phyloP scores from a whole-genome alignment of 2,113 vertebrate genomes.

The Eubucco bourcierii region DNA sequence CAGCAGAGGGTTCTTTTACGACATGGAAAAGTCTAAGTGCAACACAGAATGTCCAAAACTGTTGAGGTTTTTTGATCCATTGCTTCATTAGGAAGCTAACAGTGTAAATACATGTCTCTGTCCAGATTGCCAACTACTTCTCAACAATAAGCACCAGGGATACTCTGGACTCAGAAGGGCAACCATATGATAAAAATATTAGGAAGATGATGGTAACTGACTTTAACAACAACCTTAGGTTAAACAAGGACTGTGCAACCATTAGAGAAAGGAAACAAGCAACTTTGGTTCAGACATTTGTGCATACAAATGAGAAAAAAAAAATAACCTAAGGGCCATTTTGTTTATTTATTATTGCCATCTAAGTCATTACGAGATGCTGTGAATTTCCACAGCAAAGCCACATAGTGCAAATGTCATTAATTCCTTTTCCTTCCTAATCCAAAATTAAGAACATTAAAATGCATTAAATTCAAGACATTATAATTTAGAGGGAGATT shows the following conservation, averaged over 20 bases:
- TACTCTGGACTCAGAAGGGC: neutral
- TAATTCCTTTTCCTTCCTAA: constrained; percentile 31
- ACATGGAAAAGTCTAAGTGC: neutral
- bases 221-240: neutral
- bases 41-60: neutral
- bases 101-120: neutral
- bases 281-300: neutral
- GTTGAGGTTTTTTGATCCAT: rapidly evolving
- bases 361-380: constrained; percentile 25
- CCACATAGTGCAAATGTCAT: constrained; percentile 20
- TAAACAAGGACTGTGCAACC: neutral
- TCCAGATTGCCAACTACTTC: neutral
- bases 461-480: constrained; percentile 58
- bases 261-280: neutral
- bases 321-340: neutral
- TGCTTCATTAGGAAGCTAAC: neutral
- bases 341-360: constrained; percentile 38
- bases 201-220: neutral
- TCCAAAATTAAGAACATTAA: constrained; percentile 62
- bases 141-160: neutral
- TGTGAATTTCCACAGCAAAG: constrained; percentile 17
- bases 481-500: constrained; percentile 33
- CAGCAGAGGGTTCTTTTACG: neutral
- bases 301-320: neutral
- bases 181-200: neutral